Percentiles rank a stretch among this genome's conserved stretches.
phyloP scores from a whole-genome alignment of 2,888 invertebrate genomes.

The Cosmorhoe ocellata region DNA sequence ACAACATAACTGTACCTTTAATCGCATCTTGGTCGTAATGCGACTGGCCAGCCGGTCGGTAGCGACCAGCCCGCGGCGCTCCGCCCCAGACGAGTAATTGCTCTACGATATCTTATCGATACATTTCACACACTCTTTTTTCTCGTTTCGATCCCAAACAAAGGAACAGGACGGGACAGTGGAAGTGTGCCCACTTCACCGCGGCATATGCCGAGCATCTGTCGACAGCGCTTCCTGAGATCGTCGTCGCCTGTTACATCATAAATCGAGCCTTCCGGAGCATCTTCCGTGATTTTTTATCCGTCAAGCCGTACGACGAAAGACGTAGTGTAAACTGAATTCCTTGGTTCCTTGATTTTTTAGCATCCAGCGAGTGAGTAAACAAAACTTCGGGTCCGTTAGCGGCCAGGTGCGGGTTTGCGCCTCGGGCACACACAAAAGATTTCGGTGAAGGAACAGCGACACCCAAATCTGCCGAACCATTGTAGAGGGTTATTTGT shows the following conservation, averaged over 20 bases:
- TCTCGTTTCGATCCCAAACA: conserved; percentile 45
- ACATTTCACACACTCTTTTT: conserved; percentile 69
- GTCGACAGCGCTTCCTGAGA: conserved; percentile 75
- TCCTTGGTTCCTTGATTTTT: conserved; percentile 67
- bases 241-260: conserved; percentile 63
- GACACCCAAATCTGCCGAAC: conserved; percentile 60
- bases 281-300: conserved; percentile 76
- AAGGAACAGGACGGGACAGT: conserved; percentile 58
- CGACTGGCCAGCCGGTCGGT: conserved; percentile 50
- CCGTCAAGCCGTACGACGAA: conserved; percentile 71
- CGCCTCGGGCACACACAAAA: conserved; percentile 73
- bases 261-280: conserved; percentile 79
- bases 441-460: conserved; percentile 72
- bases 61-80: conserved; percentile 50
- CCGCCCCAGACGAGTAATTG: conserved; percentile 59
- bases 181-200: conserved; percentile 63
- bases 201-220: conserved; percentile 76
- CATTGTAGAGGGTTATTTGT: conserved; percentile 66
- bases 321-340: conserved; percentile 77
- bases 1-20: conserved; percentile 75
- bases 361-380: conserved; percentile 57
- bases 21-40: conserved; percentile 66
- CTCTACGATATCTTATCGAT: conserved; percentile 65
- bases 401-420: conserved; percentile 68
- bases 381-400: conserved; percentile 64